These are phyloP conservation scores for Calosoma granatense DNA, from an alignment of 1,140 invertebrate species.

Conservation along the genomic window DNA sequence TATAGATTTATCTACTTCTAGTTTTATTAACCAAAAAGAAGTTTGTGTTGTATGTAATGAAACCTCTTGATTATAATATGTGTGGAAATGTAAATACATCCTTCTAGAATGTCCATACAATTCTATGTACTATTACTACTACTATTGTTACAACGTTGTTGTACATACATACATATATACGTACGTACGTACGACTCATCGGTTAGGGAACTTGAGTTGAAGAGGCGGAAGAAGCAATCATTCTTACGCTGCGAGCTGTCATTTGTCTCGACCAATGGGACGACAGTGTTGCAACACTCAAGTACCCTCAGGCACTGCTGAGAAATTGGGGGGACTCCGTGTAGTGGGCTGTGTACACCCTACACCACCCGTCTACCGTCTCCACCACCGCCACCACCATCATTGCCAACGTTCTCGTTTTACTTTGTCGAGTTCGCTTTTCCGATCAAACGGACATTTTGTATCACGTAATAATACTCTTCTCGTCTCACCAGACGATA, in stretches of 20 bases:
- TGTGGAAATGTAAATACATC: too few species aligned
- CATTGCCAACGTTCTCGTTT: background rate
- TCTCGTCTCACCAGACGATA: too few species aligned
- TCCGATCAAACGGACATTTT: conserved; percentile 1
- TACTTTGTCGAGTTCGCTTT: background rate
- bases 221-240: conserved; percentile 19
- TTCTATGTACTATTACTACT: too few species aligned
- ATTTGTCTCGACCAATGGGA: conserved; percentile 19
- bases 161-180: too few species aligned
- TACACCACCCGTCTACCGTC: background rate
- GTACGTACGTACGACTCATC: too few species aligned
- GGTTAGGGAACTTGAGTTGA: background rate
- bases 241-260: conserved; percentile 21
- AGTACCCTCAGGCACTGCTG: background rate
- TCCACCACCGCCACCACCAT: background rate
- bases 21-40: too few species aligned
- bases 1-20: too few species aligned
- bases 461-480: background rate
- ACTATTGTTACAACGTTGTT: too few species aligned
- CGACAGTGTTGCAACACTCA: background rate
- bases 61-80: too few species aligned
- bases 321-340: background rate
- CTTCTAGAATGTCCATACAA: too few species aligned
- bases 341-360: background rate
- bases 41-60: too few species aligned